Evolutionary conservation across 2,888 invertebrate genomes (phyloP), one percentile per base, ranked within the genome.

Genomic region (Penaeus monodon): DNA sequence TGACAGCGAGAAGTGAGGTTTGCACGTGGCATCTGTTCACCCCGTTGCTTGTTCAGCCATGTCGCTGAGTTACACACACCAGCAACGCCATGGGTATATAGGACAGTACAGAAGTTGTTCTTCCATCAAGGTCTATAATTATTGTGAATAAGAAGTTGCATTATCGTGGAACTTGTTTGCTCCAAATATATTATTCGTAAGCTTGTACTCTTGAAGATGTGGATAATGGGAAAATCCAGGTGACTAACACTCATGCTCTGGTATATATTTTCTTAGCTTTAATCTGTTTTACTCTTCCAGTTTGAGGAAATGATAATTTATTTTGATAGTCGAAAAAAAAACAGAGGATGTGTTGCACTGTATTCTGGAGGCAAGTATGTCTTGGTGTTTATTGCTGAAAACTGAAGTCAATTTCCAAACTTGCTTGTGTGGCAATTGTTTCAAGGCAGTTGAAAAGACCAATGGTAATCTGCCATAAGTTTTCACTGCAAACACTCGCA

Each of bases 401-500:
- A 63, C 27, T 82, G 82, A 82, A 82, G 74, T 82, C 20, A 65
- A 74, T 64, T 82, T 82, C 82, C 82, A 63, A 82, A 82, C 74
- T 64, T 64, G 74, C 82, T 73, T 85, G 79, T 74, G 73, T 85
- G n/a, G 79, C 80, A 85, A 79, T n/a, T 85, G 85, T 80, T 85
- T 85, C 74, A 85, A 85, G 85, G 85, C 85, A 85, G 85, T 85
- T 85, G 85, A 85, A 85, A 85, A 85, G 85, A 85, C 85, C 85
- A 85, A 85, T 85, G 85, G n/a, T 85, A 85, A 63, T 79, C 79
- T 85, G 85, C 85, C 81, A 85, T 85, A 85, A 85, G 81, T 74
- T 85, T 85, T 73, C 79, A 80, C 85, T 85, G 85, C 85, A 85
- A 85, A 85, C 82, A 85, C 85, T 85, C 80, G 85, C 85, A 85